Conservation (phyloP, 2,797 vertebrate species). For the Melanotaenia boesemani region DNA sequence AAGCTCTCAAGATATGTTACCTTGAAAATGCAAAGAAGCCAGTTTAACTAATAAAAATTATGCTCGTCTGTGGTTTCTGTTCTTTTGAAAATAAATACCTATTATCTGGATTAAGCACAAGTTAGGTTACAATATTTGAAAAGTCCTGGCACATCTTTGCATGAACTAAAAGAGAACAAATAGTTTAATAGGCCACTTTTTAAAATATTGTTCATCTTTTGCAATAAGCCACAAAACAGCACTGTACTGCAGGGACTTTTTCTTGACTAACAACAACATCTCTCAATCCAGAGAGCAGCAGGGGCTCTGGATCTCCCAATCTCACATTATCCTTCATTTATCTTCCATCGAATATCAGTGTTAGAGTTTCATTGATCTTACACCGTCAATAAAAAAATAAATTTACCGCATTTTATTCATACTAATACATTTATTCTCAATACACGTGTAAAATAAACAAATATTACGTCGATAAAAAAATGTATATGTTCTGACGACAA, state of each 20-base stretch:
- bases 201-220: no score
- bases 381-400: no score
- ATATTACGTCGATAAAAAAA: neutral
- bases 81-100: neutral
- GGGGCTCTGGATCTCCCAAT: no score
- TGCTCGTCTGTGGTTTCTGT: neutral
- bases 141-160: neutral
- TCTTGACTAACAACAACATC: no score
- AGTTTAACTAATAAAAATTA: neutral
- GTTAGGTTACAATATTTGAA: neutral
- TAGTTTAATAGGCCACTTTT: neutral
- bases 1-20: neutral
- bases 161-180: neutral
- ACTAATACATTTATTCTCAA: neutral
- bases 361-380: no score
- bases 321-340: no score
- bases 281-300: no score
- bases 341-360: no score
- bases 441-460: neutral
- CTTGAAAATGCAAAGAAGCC: neutral
- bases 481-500: neutral
- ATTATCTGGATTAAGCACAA: neutral
- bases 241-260: no score
- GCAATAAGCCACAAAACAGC: no score
- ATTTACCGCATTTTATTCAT: neutral